phyloP scores from a whole-genome alignment of 2,888 invertebrate species.

The Calameuta idolon region DNA sequence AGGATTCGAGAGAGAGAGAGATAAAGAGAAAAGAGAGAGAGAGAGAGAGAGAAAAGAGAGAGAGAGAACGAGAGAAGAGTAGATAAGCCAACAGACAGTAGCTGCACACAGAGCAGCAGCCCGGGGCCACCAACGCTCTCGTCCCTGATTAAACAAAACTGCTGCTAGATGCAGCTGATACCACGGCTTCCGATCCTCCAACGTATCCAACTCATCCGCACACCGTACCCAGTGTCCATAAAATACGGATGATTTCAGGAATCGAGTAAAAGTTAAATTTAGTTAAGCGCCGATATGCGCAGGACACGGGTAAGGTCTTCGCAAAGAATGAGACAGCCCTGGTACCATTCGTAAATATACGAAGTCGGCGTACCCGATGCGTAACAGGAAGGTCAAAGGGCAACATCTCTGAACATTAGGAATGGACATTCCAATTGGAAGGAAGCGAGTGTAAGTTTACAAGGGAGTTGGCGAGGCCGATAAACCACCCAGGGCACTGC shows the following conservation, averaged over 20 bases:
- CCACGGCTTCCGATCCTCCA: conserved; percentile 2
- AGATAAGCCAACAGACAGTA: conserved; percentile 46
- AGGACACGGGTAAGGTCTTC: neutral
- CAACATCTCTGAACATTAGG: neutral
- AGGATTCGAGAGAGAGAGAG: neutral
- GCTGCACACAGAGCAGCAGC: conserved; percentile 13
- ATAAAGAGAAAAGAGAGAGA: no score
- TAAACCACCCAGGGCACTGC: neutral
- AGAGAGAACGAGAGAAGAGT: neutral
- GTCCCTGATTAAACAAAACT: conserved; percentile 47
- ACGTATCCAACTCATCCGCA: neutral
- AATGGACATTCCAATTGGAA: neutral
- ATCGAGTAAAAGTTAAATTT: neutral
- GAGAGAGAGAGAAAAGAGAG: no score
- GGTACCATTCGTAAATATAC: neutral
- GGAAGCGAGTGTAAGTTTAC: neutral
- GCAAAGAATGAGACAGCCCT: neutral
- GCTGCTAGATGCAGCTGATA: conserved; percentile 35
- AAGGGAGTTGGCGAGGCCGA: neutral
- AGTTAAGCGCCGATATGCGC: neutral
- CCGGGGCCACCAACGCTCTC: conserved; percentile 19
- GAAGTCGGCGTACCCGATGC: neutral
- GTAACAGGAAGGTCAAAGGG: neutral
- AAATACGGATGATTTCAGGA: neutral
- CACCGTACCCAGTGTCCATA: neutral